phyloP scores from a whole-genome alignment of 2,797 vertebrate genomes.

The Gila robusta region DNA sequence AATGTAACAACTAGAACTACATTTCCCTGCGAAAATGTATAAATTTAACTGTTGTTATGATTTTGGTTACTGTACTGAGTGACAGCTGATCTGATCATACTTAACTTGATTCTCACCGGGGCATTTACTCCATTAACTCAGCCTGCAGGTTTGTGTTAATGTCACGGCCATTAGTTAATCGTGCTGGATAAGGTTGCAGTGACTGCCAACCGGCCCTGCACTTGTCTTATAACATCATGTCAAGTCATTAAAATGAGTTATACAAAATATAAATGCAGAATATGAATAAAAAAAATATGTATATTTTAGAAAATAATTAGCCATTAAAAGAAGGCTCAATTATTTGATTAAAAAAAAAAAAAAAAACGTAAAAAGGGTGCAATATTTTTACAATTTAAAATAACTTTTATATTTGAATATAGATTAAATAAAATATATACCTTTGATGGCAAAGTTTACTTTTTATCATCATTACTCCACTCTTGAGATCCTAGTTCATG shows the following conservation, averaged over 20 bases:
- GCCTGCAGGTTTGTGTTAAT: conserved; percentile 23
- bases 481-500: background rate
- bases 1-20: too few relatives aligned
- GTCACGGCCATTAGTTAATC: conserved; percentile 36
- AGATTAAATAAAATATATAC: background rate
- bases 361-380: background rate
- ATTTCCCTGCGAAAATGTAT: background rate
- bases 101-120: background rate
- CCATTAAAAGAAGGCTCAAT: background rate
- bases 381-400: background rate
- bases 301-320: too few relatives aligned
- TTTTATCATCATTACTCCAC: background rate
- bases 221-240: conserved; percentile 12
- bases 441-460: background rate
- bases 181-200: background rate
- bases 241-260: background rate
- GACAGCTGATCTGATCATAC: background rate
- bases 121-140: background rate
- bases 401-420: background rate
- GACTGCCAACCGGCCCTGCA: conserved; percentile 6
- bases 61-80: background rate
- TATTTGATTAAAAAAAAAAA: background rate
- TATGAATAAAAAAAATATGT: background rate
- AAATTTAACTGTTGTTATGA: background rate
- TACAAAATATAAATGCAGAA: background rate